Percentiles rank a stretch among this genome's conserved stretches.
phyloP scores from a whole-genome alignment of 1,140 invertebrate genomes.

The Drosophila quadrilineata region DNA sequence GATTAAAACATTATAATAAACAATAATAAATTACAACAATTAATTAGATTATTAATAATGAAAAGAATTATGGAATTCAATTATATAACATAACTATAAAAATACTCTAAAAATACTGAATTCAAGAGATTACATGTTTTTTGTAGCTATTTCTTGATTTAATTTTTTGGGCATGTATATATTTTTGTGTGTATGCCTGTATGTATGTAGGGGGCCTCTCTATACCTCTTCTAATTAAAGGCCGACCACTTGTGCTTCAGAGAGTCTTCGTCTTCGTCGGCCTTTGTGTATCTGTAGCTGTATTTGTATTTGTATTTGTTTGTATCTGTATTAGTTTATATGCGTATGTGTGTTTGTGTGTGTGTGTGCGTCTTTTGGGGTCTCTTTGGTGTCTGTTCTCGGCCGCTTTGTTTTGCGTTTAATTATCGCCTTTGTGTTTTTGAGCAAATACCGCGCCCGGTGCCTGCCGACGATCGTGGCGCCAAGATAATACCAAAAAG shows the following conservation, averaged over 20 bases:
- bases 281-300: neutral
- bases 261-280: neutral
- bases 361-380: constrained; percentile 1
- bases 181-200: neutral
- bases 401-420: constrained; percentile 74
- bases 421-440: constrained; percentile 76
- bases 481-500: constrained; percentile 78
- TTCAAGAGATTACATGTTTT: too few species aligned
- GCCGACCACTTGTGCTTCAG: constrained; percentile 50
- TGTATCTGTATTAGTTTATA: neutral
- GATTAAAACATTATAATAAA: too few species aligned
- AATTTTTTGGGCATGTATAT: neutral
- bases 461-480: constrained; percentile 64
- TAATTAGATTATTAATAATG: too few species aligned
- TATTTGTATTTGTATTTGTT: neutral
- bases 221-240: constrained; percentile 74
- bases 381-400: constrained; percentile 41
- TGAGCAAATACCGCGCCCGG: constrained; percentile 67
- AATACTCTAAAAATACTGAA: too few species aligned
- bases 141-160: too few species aligned
- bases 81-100: too few species aligned
- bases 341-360: constrained; percentile 5
- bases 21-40: too few species aligned
- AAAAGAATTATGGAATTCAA: too few species aligned
- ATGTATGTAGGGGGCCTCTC: constrained; percentile 29